Base-by-base conservation (phyloP, 2,797 vertebrate species). In the Ctenosaura bakeri region DNA sequence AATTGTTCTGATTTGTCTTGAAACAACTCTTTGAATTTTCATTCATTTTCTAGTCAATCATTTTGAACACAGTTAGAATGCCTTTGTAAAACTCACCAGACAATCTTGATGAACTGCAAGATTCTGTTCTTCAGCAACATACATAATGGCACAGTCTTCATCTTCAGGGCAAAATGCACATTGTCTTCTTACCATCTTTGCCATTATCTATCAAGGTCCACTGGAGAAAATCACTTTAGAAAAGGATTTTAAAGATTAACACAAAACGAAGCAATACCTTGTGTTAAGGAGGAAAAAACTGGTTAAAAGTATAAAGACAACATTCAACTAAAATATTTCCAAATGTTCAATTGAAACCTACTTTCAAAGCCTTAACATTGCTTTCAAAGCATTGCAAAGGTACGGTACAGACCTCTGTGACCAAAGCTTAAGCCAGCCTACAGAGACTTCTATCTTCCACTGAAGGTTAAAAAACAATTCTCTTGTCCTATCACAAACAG, bases 51-150 rank as follows among this genome's bases (percentile, higher is more conserved):
- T n/a, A 78, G 16, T 59, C 62, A 86, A n/a, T 81, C 59, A 74
- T 32, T 50, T 50, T 73, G 7, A 26, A n/a, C 20, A 83, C 66
- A 56, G 16, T 32, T 54, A 42, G 77, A 59, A 86, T 24, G 32
- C 9, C 29, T 1, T 35, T 35, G 73, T 52, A 90, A 88, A 79
- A 92, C 97, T 97, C 95, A 97, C 97, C 97, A 97, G 94, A 92
- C 97, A 97, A n/a, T 96, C 94, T 92, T 95, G 96, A 94, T 97
- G 97, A 92, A 95, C 97, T 94, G 96, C 97, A 93, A 97, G 91
- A 35, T 97, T 94, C 78, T 86, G 83, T 92, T 95, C 94, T 89
- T 91, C 92, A 87, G 96, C 95, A 32, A 97, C 88, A 22, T 97
- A 97, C 89, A 97, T 95, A 2, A 97, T 89, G 74, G 95, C 95